A percentile compares a stretch with the other conserved stretches of the same genome.
Evolutionary conservation across 2,797 vertebrate genomes (phyloP).

Genomic region (Sebastes vulpes): DNA sequence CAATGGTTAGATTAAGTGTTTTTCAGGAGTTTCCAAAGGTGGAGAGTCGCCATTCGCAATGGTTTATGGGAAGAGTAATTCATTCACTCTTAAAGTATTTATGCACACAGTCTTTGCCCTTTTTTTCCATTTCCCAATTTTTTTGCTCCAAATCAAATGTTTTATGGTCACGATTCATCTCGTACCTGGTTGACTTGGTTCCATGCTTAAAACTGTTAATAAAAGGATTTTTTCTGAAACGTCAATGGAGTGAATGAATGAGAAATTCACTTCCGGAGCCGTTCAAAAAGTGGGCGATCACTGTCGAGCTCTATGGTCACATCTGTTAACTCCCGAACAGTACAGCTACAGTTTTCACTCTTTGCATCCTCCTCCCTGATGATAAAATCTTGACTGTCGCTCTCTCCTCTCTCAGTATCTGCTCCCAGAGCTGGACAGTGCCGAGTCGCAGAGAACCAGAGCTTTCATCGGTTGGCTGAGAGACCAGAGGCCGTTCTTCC

Average conservation of each 20-base stretch:
- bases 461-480: slow-evolving; percentile 94
- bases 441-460: slow-evolving; percentile 91
- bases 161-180: no score
- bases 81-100: no score
- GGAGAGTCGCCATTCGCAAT: no score
- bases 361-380: background rate
- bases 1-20: accelerated
- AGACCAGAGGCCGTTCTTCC: slow-evolving; percentile 94
- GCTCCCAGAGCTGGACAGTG: slow-evolving; percentile 94
- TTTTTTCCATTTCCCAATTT: accelerated
- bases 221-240: background rate
- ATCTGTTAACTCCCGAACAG: background rate
- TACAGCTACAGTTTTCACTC: background rate
- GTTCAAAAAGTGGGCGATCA: background rate
- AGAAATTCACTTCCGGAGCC: background rate
- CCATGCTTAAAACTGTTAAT: no score
- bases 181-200: no score
- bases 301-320: background rate
- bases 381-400: slow-evolving; percentile 26
- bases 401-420: slow-evolving; percentile 82
- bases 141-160: no score
- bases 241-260: background rate
- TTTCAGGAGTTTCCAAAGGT: no score
- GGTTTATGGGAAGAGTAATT: no score
- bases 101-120: no score